Percentiles rank a stretch among this genome's conserved stretches.
Conservation (phyloP, 1,140 invertebrate genomes). For the Lasaia peninsularis region DNA sequence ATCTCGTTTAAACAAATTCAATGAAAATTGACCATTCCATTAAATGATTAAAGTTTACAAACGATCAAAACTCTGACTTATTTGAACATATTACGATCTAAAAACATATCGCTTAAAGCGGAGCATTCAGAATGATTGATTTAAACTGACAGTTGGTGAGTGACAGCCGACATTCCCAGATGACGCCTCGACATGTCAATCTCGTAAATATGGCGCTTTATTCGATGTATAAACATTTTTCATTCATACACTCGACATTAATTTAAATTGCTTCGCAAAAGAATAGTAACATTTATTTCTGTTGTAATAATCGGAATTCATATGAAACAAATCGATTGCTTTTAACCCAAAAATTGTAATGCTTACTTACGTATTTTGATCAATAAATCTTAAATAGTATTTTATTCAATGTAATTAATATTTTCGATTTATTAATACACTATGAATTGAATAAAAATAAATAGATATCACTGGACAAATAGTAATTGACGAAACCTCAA, state of each 20-base stretch:
- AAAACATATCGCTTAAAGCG: conserved; percentile 13
- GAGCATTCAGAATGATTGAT: conserved; percentile 40
- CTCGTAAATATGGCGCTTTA: conserved; percentile 39
- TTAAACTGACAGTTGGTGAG: conserved; percentile 47
- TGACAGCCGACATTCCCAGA: conserved; percentile 31
- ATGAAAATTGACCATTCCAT: conserved; percentile 17
- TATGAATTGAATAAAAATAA: too few relatives aligned
- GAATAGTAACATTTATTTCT: conserved; percentile 9
- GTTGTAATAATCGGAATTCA: not conserved
- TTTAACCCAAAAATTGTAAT: not conserved
- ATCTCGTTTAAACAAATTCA: conserved; percentile 32
- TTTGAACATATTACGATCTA: conserved; percentile 15
- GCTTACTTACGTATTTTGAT: too few relatives aligned
- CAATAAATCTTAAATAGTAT: too few relatives aligned
- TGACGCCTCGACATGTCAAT: conserved; percentile 42
- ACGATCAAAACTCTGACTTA: conserved; percentile 18
- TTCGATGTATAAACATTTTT: conserved; percentile 31
- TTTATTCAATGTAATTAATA: too few relatives aligned
- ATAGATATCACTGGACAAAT: too few relatives aligned
- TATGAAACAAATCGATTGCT: not conserved
- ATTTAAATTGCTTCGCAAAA: conserved; percentile 5
- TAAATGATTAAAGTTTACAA: not conserved
- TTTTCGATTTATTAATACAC: too few relatives aligned
- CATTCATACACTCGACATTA: conserved; percentile 26
- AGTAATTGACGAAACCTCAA: too few relatives aligned